phyloP scores from a whole-genome alignment of 1,140 invertebrate genomes.

The Lycorma delicatula region DNA sequence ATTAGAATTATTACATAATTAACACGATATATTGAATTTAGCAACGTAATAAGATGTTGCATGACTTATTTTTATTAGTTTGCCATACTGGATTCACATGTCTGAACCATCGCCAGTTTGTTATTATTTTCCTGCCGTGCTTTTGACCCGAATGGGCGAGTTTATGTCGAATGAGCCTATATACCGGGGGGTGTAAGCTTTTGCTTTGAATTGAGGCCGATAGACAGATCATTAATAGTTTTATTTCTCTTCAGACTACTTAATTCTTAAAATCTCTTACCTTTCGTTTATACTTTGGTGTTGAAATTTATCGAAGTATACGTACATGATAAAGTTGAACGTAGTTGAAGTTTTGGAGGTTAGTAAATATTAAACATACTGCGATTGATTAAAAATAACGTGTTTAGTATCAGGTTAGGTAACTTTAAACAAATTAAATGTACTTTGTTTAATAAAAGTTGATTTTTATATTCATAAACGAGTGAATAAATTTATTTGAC shows the following conservation, averaged over 20 bases:
- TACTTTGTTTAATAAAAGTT: no score
- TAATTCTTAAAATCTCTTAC: not conserved
- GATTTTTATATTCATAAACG: no score
- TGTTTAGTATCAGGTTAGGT: no score
- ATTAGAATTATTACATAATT: conserved; percentile 5
- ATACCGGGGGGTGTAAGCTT: conserved; percentile 16
- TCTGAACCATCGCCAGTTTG: conserved; percentile 20
- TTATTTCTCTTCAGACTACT: not conserved
- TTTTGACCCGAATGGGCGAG: conserved; percentile 26
- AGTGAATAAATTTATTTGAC: no score
- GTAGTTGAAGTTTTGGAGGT: no score
- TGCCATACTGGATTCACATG: conserved; percentile 13
- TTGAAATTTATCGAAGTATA: no score
- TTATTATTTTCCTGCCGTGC: conserved; percentile 27
- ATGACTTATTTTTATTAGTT: conserved; percentile 4
- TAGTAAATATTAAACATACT: no score
- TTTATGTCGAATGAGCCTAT: conserved; percentile 20
- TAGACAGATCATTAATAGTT: not conserved
- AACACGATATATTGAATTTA: conserved; percentile 1
- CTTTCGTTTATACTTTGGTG: not conserved
- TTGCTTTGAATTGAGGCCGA: conserved; percentile 2
- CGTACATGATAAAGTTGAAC: no score
- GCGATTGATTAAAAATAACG: no score
- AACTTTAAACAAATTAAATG: no score
- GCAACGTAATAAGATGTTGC: conserved; percentile 5